A percentile compares a stretch with the other conserved stretches of the same genome.
phyloP scores from a whole-genome alignment of 2,113 vertebrate genomes.

The Hirundichthys speculiger region DNA sequence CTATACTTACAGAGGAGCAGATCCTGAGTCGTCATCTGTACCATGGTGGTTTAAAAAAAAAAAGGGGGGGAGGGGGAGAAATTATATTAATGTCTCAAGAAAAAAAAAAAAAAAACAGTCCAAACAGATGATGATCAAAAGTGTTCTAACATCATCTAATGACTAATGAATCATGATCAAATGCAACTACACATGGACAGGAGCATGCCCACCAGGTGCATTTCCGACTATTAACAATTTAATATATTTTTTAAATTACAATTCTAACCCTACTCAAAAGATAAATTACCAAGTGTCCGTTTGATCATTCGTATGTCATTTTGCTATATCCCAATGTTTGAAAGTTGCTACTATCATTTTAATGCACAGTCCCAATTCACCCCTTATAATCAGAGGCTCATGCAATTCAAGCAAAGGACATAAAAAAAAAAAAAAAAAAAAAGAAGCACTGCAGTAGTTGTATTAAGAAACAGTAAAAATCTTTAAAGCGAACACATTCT shows the following conservation, averaged over 20 bases:
- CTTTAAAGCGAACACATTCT: conserved; percentile 30
- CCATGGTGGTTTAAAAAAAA: background rate
- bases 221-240: conserved; percentile 9
- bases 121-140: background rate
- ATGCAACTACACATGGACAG: conserved; percentile 33
- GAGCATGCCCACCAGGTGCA: conserved; percentile 42
- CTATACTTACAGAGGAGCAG: conserved; percentile 92
- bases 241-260: no score
- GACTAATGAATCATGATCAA: conserved; percentile 48
- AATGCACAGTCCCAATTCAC: conserved; percentile 1
- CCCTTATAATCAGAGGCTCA: conserved; percentile 53
- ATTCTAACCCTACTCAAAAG: background rate
- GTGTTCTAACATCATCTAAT: conserved; percentile 33
- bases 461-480: conserved; percentile 16
- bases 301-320: background rate
- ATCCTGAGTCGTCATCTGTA: conserved; percentile 92
- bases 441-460: conserved; percentile 38
- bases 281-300: background rate
- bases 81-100: background rate
- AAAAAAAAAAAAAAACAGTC: no score
- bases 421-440: no score
- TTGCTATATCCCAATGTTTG: background rate
- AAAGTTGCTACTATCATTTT: background rate
- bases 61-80: background rate
- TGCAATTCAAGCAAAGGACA: conserved; percentile 68